phyloP scores from a whole-genome alignment of 2,113 vertebrate species.

The Perognathus longimembris region DNA sequence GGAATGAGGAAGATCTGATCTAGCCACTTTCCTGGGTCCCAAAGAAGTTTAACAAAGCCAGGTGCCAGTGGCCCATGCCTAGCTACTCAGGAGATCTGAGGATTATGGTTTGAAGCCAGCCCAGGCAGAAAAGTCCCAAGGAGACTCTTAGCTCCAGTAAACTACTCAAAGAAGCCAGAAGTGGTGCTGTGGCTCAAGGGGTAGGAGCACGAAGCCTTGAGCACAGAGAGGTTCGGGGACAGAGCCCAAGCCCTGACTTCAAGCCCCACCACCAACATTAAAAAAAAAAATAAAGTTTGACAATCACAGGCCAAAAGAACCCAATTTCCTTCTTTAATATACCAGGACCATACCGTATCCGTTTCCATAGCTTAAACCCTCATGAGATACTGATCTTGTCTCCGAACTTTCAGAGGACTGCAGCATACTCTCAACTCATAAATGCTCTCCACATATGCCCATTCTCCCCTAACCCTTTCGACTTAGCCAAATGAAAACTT shows the following conservation, averaged over 20 bases:
- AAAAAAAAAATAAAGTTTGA: too few relatives aligned
- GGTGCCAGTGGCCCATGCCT: too few relatives aligned
- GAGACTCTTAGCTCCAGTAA: too few relatives aligned
- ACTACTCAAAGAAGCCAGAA: too few relatives aligned
- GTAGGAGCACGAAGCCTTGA: too few relatives aligned
- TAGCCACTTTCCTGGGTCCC: not conserved
- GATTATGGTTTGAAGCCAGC: too few relatives aligned
- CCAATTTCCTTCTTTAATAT: not conserved
- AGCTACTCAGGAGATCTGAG: too few relatives aligned
- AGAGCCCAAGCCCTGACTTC: too few relatives aligned
- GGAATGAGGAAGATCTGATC: not conserved
- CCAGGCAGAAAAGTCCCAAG: too few relatives aligned
- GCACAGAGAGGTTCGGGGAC: too few relatives aligned
- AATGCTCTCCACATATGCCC: not conserved
- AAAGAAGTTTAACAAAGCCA: not conserved
- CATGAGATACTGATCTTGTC: not conserved
- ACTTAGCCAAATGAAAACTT: slow-evolving; percentile 26
- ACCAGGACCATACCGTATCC: not conserved
- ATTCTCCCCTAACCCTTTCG: not conserved
- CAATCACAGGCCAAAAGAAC: not conserved
- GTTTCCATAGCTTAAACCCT: slow-evolving; percentile 1
- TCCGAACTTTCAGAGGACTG: not conserved
- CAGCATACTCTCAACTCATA: not conserved
- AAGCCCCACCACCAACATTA: too few relatives aligned
- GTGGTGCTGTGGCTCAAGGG: too few relatives aligned